These are phyloP conservation scores for Nylanderia fulva DNA, from an alignment of 1,140 invertebrate species.

Conservation along the genomic window DNA sequence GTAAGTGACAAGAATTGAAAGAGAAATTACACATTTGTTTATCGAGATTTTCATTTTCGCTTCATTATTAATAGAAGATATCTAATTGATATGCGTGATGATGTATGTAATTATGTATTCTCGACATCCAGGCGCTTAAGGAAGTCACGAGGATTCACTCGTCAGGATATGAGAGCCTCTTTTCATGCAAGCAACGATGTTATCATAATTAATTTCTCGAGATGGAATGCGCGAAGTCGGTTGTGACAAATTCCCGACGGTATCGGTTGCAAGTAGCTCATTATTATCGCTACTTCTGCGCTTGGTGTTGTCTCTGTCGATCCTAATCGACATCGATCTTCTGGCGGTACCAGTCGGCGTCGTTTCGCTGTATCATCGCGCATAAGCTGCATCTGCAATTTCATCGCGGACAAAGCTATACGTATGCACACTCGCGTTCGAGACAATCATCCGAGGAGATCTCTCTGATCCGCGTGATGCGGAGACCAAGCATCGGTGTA, in stretches of 20 bases:
- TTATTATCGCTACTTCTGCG: slow-evolving; percentile 54
- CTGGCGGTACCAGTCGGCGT: slow-evolving; percentile 9
- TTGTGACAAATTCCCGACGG: slow-evolving; percentile 65
- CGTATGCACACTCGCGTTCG: slow-evolving; percentile 27
- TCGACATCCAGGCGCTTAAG: neutral
- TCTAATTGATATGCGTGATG: slow-evolving; percentile 43
- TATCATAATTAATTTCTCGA: slow-evolving; percentile 54
- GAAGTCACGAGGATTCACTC: neutral
- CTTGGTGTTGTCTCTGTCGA: slow-evolving; percentile 58
- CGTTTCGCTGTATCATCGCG: slow-evolving; percentile 52
- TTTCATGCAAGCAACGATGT: slow-evolving; percentile 1
- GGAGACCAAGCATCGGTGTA: slow-evolving; percentile 52
- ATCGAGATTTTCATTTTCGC: slow-evolving; percentile 19
- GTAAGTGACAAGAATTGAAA: neutral
- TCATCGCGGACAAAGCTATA: slow-evolving; percentile 67
- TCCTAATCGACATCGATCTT: slow-evolving; percentile 65
- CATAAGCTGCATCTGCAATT: slow-evolving; percentile 53
- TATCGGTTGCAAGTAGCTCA: slow-evolving; percentile 55
- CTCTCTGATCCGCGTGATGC: slow-evolving; percentile 52
- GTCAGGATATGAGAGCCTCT: slow-evolving; percentile 1
- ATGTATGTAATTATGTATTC: slow-evolving; percentile 5
- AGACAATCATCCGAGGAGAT: slow-evolving; percentile 49
- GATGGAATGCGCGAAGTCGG: slow-evolving; percentile 37
- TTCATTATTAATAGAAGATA: neutral
- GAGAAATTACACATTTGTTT: slow-evolving; percentile 11